These are phyloP conservation scores for Pollachius pollachius DNA, from an alignment of 2,113 vertebrate genomes.

Conservation along the genomic window DNA sequence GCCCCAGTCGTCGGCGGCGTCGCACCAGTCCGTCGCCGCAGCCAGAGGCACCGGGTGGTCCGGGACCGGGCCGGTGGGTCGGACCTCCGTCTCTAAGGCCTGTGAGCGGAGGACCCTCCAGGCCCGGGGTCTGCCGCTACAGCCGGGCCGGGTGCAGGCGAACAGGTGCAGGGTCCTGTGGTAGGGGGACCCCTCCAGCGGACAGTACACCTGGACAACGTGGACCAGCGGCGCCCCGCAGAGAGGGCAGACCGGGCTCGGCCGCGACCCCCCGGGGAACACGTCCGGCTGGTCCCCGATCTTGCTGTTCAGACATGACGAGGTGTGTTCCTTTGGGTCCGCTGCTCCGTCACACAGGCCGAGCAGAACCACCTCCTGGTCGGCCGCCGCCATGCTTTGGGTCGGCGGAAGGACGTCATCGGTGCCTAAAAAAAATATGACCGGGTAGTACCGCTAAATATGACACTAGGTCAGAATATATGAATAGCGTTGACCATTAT, in stretches of 20 bases:
- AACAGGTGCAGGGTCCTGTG: constrained; percentile 58
- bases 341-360: constrained; percentile 63
- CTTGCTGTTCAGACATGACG: constrained; percentile 62
- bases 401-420: background rate
- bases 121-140: constrained; percentile 53
- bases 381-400: constrained; percentile 22
- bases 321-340: constrained; percentile 12
- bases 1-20: constrained; percentile 65
- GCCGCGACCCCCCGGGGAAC: background rate
- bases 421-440: background rate
- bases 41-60: background rate
- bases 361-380: constrained; percentile 33
- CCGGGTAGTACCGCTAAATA: background rate
- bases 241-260: constrained; percentile 21
- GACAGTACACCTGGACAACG: constrained; percentile 63
- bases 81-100: too few relatives aligned
- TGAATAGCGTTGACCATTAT: too few relatives aligned
- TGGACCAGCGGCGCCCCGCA: constrained; percentile 38
- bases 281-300: constrained; percentile 59
- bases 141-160: constrained; percentile 39
- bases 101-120: constrained; percentile 17
- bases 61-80: background rate
- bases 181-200: constrained; percentile 44
- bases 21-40: constrained; percentile 59
- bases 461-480: too few relatives aligned